These are phyloP conservation scores for Eriosoma lanigerum DNA, from an alignment of 1,140 invertebrate genomes.

Conservation along the genomic window DNA sequence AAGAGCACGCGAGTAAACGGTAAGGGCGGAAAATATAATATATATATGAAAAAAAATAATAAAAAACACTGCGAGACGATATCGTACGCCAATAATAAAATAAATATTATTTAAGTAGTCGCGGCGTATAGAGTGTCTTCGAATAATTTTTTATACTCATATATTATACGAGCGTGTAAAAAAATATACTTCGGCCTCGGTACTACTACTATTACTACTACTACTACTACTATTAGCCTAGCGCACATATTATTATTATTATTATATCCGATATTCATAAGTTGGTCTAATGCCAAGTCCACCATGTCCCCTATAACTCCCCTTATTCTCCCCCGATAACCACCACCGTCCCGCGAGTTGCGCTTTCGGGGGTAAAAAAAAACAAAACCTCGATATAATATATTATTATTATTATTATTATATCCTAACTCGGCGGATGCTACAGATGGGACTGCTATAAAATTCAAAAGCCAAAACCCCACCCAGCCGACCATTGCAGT, in stretches of 20 bases:
- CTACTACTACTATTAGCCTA: no score
- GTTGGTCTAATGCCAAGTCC: constrained; percentile 38
- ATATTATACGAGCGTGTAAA: no score
- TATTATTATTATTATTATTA: not conserved
- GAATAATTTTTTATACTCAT: no score
- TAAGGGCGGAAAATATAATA: no score
- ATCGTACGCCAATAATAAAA: constrained; percentile 3
- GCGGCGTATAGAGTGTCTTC: no score
- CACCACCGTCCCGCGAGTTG: not conserved
- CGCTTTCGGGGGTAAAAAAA: no score
- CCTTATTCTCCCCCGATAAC: not conserved
- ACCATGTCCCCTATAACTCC: not conserved
- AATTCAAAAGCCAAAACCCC: constrained; percentile 43
- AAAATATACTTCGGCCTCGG: not conserved
- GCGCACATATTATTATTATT: not conserved
- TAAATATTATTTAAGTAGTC: constrained; percentile 23
- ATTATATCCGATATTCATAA: constrained; percentile 48
- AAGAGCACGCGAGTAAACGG: no score
- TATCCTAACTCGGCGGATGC: constrained; percentile 20
- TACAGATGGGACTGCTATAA: constrained; percentile 41
- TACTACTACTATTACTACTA: not conserved
- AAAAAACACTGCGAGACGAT: not conserved
- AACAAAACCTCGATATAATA: not conserved
- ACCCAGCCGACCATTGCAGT: not conserved
- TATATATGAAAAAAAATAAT: no score